phyloP scores from a whole-genome alignment of 2,888 invertebrate genomes.

The Leptinotarsa juncta region DNA sequence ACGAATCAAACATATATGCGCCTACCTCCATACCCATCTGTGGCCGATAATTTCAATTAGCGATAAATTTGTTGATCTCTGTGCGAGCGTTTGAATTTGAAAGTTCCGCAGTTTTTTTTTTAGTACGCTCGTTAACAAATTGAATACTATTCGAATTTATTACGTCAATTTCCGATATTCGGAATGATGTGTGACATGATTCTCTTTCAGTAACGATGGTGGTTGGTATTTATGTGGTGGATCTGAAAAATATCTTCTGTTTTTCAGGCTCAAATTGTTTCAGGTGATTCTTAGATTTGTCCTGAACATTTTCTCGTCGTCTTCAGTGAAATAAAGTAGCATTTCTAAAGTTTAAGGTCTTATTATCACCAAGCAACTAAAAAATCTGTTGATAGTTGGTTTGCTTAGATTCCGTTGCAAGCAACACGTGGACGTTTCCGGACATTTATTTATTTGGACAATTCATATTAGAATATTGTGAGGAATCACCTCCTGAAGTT shows the following conservation, averaged over 20 bases:
- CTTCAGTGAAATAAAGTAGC: no score
- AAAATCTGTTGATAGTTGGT: not conserved
- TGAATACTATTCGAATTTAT: not conserved
- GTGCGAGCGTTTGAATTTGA: not conserved
- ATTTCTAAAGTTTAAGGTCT: no score
- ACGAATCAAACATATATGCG: conserved; percentile 53
- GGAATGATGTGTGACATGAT: not conserved
- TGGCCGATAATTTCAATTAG: conserved; percentile 32
- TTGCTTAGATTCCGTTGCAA: not conserved
- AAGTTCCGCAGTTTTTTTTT: not conserved
- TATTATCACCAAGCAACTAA: no score
- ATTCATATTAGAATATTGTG: no score
- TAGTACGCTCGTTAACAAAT: not conserved
- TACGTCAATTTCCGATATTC: not conserved
- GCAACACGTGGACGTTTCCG: not conserved
- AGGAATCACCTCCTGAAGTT: no score
- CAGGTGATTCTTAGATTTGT: no score
- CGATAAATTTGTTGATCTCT: conserved; percentile 27
- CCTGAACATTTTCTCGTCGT: no score
- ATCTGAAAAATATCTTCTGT: no score
- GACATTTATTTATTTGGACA: no score
- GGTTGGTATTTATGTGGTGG: no score
- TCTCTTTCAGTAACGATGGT: no score
- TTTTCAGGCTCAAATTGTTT: no score
- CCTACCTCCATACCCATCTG: conserved; percentile 21